Evolutionary conservation across 2,797 vertebrate genomes (phyloP).

Genomic region (Anguilla obscura): DNA sequence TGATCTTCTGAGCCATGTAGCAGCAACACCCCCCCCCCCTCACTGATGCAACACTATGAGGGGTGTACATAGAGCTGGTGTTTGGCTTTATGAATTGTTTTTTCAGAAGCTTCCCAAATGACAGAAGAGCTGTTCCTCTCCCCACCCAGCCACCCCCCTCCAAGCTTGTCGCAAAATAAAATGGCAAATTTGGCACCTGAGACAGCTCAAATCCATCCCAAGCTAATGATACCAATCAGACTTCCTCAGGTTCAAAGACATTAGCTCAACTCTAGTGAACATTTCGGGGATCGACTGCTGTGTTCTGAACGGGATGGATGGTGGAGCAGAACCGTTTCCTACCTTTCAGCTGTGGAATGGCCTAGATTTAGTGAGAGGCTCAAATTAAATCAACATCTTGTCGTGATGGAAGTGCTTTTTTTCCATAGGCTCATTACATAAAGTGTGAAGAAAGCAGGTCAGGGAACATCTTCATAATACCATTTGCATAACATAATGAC

Average conservation of each 20-base stretch:
- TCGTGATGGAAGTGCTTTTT: conserved; percentile 45
- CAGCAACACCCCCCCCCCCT: conserved; percentile 16
- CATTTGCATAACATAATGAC: conserved; percentile 61
- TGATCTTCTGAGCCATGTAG: conserved; percentile 20
- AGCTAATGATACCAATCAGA: conserved; percentile 18
- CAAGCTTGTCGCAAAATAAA: conserved; percentile 5
- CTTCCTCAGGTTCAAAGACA: conserved; percentile 9
- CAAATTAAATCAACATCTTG: conserved; percentile 38
- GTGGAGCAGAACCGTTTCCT: conserved; percentile 3
- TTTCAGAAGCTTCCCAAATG: neutral
- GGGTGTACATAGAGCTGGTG: conserved; percentile 53
- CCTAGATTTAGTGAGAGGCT: conserved; percentile 32
- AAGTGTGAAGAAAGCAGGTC: conserved; percentile 57
- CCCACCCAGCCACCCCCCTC: neutral
- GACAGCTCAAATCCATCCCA: conserved; percentile 13
- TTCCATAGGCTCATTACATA: conserved; percentile 48
- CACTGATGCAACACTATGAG: neutral
- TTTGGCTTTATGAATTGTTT: conserved; percentile 50
- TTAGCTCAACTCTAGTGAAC: conserved; percentile 18
- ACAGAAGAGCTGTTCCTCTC: neutral
- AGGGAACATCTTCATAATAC: conserved; percentile 58
- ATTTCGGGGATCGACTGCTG: conserved; percentile 11
- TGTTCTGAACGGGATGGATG: neutral
- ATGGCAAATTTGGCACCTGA: conserved; percentile 25
- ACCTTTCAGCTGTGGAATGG: conserved; percentile 33